Evolutionary conservation across 35 echinoderm and acorn worm species (phyloP), one percentile per base, ranked within the genome.

Genomic region (Acanthaster planci): DNA sequence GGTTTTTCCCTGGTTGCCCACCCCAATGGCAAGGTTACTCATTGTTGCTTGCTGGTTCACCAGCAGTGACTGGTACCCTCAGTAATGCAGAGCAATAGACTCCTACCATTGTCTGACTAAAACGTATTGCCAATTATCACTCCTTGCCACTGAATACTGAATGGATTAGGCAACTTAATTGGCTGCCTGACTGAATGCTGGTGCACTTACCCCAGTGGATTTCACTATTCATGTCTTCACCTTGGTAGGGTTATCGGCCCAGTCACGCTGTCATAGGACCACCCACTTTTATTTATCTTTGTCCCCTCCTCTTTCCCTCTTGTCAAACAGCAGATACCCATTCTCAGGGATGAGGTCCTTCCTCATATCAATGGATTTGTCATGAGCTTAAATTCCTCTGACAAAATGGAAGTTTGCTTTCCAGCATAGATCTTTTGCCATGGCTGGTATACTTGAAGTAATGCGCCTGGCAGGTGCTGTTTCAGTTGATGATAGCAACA

Each of bases 11-110:
- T 12, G 42, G 42, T 47, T 72, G 22, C 64, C 64, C 29, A 31
- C 64, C 64, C 64, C 64, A 72, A 72, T 72, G 64, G 64, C 64
- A 72, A 72, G 64, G 64, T 31, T 72, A 72, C 64, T 14, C 64
- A 26, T 12, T 29, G 34, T 72, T 72, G 21, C 30, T 10, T 72
- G 22, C 64, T 12, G 30, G 23, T 26, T 72, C 34, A 72, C 42
- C 42, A 47, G 42, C 34, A 72, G 10, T 72, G 64, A 9, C 26
- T 72, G 7, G 19, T 59, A 21, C 27, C 56, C 17, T 26, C 56
- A n/a, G n/a, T n/a, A n/a, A n/a, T n/a, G n/a, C n/a, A n/a, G n/a
- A n/a, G n/a, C 64, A 19, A 72, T 34, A 72, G 34, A 31, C 26
- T 34, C 64, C n/a, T 26, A 12, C 64, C 64, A 72, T 72, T 72